Conservation (phyloP, 2,113 vertebrate genomes). For the Eurystomus gularis region DNA sequence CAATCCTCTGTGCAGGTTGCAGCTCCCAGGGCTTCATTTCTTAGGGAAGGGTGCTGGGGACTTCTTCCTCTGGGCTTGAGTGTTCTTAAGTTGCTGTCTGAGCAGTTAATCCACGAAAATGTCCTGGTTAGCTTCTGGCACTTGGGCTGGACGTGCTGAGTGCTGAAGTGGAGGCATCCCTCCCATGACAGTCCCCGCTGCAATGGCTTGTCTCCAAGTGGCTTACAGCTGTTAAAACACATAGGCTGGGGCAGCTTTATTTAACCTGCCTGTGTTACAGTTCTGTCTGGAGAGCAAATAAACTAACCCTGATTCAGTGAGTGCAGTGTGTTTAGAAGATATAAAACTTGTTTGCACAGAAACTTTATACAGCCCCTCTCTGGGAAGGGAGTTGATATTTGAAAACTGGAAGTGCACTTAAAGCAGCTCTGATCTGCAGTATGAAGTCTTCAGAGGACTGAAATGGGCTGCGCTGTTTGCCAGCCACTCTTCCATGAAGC, state of each 20-base stretch:
- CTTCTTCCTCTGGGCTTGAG: not conserved
- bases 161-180: not conserved
- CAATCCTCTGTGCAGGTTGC: not conserved
- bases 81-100: not conserved
- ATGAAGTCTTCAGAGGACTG: not conserved
- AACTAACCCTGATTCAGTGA: not conserved
- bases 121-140: not conserved
- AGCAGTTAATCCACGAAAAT: not conserved
- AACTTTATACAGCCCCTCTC: not conserved
- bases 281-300: not conserved
- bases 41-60: not conserved
- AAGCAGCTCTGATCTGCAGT: not conserved
- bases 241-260: not conserved
- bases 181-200: not conserved
- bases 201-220: not conserved
- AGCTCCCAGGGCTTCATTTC: not conserved
- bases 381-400: not conserved
- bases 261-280: not conserved
- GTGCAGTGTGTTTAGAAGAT: not conserved
- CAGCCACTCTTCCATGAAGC: not conserved
- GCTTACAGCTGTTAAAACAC: constrained; percentile 35
- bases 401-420: not conserved
- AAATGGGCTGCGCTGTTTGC: not conserved
- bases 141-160: not conserved
- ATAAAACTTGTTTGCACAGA: not conserved